A percentile compares a stretch with the other conserved stretches of the same genome.
Conservation (phyloP, 2,113 vertebrate genomes). For the Pithys albifrons region DNA sequence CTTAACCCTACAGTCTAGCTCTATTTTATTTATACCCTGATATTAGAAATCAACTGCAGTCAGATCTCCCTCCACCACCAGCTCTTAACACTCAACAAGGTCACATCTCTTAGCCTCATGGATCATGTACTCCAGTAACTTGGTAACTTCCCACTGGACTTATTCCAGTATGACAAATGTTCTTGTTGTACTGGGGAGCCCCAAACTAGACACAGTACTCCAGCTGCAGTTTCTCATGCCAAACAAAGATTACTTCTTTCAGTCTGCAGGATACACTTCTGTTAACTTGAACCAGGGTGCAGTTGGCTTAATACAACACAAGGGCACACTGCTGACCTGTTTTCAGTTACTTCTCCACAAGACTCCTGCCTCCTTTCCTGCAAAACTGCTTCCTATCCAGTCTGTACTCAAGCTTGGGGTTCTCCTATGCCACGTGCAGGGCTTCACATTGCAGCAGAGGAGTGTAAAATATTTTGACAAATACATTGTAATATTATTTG, state of each 20-base stretch:
- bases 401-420: not conserved
- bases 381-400: not conserved
- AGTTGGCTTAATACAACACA: not conserved
- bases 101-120: not conserved
- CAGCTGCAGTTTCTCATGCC: not conserved
- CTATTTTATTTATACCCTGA: not conserved
- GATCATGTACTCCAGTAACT: not conserved
- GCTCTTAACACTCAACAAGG: not conserved
- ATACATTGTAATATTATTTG: not conserved
- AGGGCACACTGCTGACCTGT: not conserved
- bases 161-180: not conserved
- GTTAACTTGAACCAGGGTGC: not conserved
- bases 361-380: not conserved
- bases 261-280: not conserved
- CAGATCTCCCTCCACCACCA: not conserved
- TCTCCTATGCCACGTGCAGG: rapidly evolving
- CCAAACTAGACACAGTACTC: not conserved
- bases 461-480: not conserved
- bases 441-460: not conserved
- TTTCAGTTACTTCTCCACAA: not conserved
- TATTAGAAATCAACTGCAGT: not conserved
- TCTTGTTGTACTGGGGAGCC: not conserved
- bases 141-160: not conserved
- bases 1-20: not conserved
- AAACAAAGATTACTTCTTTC: not conserved